These are phyloP conservation scores for Microcaecilia unicolor DNA, from an alignment of 2,797 vertebrate genomes.

Conservation along the genomic window DNA sequence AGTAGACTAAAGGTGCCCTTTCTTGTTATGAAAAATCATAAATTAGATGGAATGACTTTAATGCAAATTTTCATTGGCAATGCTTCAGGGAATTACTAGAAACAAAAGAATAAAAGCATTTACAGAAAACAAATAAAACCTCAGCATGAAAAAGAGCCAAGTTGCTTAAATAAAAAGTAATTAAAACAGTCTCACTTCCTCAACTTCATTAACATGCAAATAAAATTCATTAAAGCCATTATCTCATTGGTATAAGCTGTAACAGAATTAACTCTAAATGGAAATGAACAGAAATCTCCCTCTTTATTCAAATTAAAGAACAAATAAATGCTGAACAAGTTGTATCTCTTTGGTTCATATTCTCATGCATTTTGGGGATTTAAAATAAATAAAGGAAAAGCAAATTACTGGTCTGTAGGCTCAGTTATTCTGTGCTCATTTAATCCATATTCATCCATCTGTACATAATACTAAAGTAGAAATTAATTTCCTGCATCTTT, in stretches of 20 bases:
- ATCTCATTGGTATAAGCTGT: neutral
- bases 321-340: neutral
- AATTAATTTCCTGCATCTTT: no score
- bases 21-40: no score
- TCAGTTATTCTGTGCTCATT: no score
- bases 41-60: neutral
- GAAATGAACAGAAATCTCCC: neutral
- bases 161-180: neutral
- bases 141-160: neutral
- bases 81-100: neutral
- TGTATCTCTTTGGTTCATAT: no score
- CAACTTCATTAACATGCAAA: slow-evolving; percentile 4
- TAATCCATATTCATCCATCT: no score
- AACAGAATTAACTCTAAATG: neutral
- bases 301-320: neutral
- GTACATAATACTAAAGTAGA: no score
- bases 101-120: neutral
- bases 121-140: neutral
- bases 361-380: no score
- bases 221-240: slow-evolving; percentile 1
- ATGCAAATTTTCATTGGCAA: neutral
- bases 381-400: no score
- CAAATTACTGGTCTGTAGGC: no score
- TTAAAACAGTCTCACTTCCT: neutral
- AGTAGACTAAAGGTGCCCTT: neutral